These are phyloP conservation scores for Leucophora obtusa DNA, from an alignment of 2,888 invertebrate species.

Conservation along the genomic window DNA sequence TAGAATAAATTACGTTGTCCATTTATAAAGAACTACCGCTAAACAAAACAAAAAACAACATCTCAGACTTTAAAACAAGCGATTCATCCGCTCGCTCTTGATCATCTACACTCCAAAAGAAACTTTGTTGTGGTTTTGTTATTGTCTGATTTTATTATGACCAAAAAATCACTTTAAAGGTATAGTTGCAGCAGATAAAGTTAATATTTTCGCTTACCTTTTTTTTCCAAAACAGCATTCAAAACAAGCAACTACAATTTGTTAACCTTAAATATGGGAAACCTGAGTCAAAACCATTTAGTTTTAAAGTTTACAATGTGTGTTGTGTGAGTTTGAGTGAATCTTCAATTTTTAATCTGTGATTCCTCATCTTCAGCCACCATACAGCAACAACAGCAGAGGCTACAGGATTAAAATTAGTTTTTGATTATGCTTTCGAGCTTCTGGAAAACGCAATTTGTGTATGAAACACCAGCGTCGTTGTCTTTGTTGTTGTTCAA, in stretches of 20 bases:
- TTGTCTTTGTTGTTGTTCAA: conserved; percentile 22
- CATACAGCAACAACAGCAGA: conserved; percentile 73
- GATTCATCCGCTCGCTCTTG: not conserved
- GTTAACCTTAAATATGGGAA: not conserved
- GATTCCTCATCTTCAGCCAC: conserved; percentile 65
- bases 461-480: conserved; percentile 59
- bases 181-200: not conserved
- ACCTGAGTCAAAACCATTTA: not conserved
- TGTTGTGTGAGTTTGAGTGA: conserved; percentile 11
- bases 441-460: conserved; percentile 79
- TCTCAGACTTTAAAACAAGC: conserved; percentile 19
- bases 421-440: conserved; percentile 79
- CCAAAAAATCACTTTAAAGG: conserved; percentile 27
- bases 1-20: conserved; percentile 61
- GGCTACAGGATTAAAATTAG: conserved; percentile 79
- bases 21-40: conserved; percentile 55
- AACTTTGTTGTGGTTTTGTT: conserved; percentile 50
- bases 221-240: not conserved
- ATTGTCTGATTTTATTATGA: conserved; percentile 40
- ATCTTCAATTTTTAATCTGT: conserved; percentile 29
- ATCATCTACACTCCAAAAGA: conserved; percentile 15
- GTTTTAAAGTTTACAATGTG: conserved; percentile 23
- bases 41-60: conserved; percentile 14
- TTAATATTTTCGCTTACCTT: not conserved
- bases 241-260: not conserved